These are phyloP conservation scores for Helobdella robusta DNA, from an alignment of 2,888 invertebrate genomes.

Conservation along the genomic window DNA sequence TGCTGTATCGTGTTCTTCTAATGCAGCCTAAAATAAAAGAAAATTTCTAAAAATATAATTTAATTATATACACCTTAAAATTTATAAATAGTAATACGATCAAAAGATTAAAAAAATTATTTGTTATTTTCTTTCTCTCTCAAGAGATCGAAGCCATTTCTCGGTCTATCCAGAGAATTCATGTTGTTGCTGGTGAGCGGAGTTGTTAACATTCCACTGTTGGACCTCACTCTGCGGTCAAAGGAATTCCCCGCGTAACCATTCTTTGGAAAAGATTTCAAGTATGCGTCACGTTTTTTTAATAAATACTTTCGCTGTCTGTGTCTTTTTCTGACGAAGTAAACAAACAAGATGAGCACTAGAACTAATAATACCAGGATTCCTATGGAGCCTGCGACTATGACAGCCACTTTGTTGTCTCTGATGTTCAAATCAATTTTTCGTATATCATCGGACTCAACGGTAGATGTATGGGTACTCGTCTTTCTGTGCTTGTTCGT, in stretches of 20 bases:
- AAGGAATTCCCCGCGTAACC: too few relatives aligned
- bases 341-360: not conserved
- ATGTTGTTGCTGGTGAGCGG: not conserved
- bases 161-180: conserved; percentile 11
- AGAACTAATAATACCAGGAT: not conserved
- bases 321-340: not conserved
- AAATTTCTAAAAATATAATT: too few relatives aligned
- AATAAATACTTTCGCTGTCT: conserved; percentile 8
- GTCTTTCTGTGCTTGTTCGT: not conserved
- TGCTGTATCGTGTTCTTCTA: too few relatives aligned
- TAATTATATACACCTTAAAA: too few relatives aligned
- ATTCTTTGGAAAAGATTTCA: conserved; percentile 2
- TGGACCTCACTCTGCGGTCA: conserved; percentile 5
- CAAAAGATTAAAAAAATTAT: too few relatives aligned
- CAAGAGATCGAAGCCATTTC: conserved; percentile 16
- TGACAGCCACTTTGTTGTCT: conserved; percentile 1
- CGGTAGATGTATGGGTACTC: not conserved
- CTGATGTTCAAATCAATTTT: not conserved
- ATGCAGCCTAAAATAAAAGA: too few relatives aligned
- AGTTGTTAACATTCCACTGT: not conserved
- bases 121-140: conserved; percentile 8
- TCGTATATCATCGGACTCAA: not conserved
- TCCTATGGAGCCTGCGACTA: not conserved
- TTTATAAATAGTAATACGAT: too few relatives aligned
- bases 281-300: conserved; percentile 10